These are phyloP conservation scores for Pseudomyrmex gracilis DNA, from an alignment of 1,140 invertebrate species.

Conservation along the genomic window DNA sequence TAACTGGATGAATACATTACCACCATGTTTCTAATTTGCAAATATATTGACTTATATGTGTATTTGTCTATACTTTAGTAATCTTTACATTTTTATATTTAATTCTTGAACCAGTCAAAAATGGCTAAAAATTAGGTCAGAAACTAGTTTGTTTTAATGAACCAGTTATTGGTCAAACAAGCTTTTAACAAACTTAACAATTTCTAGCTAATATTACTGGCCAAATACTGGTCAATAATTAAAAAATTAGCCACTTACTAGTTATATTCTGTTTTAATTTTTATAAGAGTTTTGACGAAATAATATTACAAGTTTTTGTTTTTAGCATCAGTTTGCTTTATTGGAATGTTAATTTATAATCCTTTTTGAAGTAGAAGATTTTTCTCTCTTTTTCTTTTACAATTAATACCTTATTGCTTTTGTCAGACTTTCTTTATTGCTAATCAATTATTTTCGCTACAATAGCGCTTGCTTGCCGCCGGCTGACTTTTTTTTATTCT, in stretches of 20 bases:
- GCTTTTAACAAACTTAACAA: no score
- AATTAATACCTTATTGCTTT: conserved; percentile 30
- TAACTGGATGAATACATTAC: no score
- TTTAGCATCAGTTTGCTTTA: not conserved
- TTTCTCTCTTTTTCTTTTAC: not conserved
- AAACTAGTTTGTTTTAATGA: no score
- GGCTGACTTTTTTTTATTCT: not conserved
- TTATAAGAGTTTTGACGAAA: not conserved
- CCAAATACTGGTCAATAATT: no score
- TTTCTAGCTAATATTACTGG: no score
- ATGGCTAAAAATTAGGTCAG: no score
- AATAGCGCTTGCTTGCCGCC: conserved; percentile 3
- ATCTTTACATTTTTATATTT: no score
- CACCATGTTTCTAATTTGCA: no score
- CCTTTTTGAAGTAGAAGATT: not conserved
- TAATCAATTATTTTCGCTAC: conserved; percentile 55
- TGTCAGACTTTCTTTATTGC: conserved; percentile 39
- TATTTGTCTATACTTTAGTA: no score
- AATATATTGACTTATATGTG: no score
- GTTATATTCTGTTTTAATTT: not conserved
- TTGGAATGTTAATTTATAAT: conserved; percentile 17
- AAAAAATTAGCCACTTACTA: not conserved
- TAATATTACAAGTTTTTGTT: not conserved
- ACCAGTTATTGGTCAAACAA: no score
- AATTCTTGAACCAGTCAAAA: no score